Percentiles rank a stretch among this genome's conserved stretches.
Evolutionary conservation across 2,888 invertebrate genomes (phyloP).

Genomic region (Dastarcus helophoroides): DNA sequence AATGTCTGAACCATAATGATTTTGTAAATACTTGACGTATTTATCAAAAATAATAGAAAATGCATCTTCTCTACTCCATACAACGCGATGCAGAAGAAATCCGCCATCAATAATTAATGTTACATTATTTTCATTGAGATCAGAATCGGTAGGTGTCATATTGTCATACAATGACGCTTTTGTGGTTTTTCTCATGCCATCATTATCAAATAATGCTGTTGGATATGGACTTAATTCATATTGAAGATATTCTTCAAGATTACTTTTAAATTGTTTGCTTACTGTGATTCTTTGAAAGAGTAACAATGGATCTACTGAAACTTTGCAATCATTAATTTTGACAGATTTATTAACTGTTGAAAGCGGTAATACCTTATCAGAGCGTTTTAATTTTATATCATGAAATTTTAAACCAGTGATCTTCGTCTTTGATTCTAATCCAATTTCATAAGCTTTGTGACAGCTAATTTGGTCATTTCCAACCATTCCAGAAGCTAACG

Average conservation of each 20-base stretch:
- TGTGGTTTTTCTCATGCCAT: constrained; percentile 17
- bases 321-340: constrained; percentile 15
- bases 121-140: constrained; percentile 10
- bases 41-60: constrained; percentile 16
- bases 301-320: constrained; percentile 15
- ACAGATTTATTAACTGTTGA: constrained; percentile 15
- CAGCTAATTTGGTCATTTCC: no score
- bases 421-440: constrained; percentile 14
- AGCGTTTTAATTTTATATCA: constrained; percentile 22
- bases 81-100: constrained; percentile 13
- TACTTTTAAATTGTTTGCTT: constrained; percentile 19
- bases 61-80: constrained; percentile 9
- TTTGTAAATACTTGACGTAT: constrained; percentile 19
- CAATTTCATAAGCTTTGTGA: no score
- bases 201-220: constrained; percentile 14
- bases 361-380: constrained; percentile 19
- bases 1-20: constrained; percentile 19
- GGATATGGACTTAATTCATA: constrained; percentile 18
- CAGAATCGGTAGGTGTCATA: constrained; percentile 12
- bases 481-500: constrained; percentile 21
- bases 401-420: constrained; percentile 13
- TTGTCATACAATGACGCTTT: constrained; percentile 13
- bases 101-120: constrained; percentile 13
- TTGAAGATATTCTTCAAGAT: constrained; percentile 16
- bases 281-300: constrained; percentile 20